Base-by-base conservation (phyloP, 2,113 vertebrate species). In the Dicerorhinus sumatrensis region DNA sequence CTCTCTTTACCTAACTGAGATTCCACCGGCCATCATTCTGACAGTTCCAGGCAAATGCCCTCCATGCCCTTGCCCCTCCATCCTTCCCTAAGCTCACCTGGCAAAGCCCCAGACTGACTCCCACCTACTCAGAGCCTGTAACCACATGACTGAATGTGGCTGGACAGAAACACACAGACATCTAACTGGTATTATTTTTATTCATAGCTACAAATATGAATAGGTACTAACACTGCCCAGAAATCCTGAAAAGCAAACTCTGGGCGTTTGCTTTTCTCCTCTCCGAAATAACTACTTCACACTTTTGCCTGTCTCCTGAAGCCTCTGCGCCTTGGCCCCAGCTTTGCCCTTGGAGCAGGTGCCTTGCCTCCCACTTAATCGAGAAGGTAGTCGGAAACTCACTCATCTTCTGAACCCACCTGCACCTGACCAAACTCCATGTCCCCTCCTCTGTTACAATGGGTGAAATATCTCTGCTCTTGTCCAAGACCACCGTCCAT, bases 21-120 rank as follows among this genome's bases (percentile, higher is more conserved):
- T 4, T 9, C 54, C 70, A 16, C 0, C 0, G 39, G 33, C 31
- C 48, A 18, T 6, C 4, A 11, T 23, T 31, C 27, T 25, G 33
- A 62, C 12, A 56, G 3, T 1, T 48, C 79, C 23, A 11, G 1
- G 46, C 56, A 20, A 67, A 56, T 11, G 21, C 36, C 46, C 62
- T 58, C 18, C 14, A 20, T 1, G 12, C 12, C 25, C 17, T 14
- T 4, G 2, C 36, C 20, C 54, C 23, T 13, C 69, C 2, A 2
- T 1, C 7, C 14, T 39, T 23, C 76, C 63, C 2, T 21, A 31
- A 16, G n/a, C 48, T 84, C 56, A 29, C 67, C 17, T 20, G 58
- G 29, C 56, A 87, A 63, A 72, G 60, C 29, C 56, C 62, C 83
- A 56, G 17, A 62, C 48, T 46, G 46, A 3, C 25, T 31, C 51